phyloP scores from a whole-genome alignment of 2,113 vertebrate genomes.

The Ursus arctos region DNA sequence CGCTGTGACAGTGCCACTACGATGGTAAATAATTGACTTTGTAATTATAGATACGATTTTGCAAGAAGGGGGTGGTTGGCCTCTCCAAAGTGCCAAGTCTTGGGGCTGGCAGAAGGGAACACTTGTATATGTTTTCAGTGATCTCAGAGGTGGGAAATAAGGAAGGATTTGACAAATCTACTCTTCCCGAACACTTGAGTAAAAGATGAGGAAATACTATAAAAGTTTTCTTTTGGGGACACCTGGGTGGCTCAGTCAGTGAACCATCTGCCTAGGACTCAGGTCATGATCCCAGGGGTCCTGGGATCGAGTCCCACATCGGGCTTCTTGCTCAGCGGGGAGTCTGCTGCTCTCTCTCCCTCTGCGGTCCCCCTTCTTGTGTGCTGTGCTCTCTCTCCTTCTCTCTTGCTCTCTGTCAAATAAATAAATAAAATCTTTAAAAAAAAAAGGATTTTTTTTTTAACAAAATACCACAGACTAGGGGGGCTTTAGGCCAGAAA shows the following conservation, averaged over 20 bases:
- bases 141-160: neutral
- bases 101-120: neutral
- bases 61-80: neutral
- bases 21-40: constrained; percentile 33
- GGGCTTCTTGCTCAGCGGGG: too few species aligned
- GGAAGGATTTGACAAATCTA: neutral
- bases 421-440: too few species aligned
- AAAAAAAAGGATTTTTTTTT: neutral
- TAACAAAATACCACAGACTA: neutral
- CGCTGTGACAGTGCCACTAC: neutral
- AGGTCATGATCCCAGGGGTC: too few species aligned
- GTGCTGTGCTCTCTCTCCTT: too few species aligned
- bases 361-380: too few species aligned
- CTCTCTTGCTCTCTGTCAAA: too few species aligned
- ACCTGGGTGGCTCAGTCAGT: too few species aligned
- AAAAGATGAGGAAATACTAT: neutral
- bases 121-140: neutral
- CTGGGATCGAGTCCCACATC: too few species aligned
- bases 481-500: neutral
- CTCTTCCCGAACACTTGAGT: neutral
- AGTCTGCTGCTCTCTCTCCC: too few species aligned
- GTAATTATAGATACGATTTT: constrained; percentile 18
- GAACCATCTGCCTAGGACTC: too few species aligned
- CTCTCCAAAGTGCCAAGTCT: neutral
- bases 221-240: neutral